Percentiles rank a stretch among this genome's conserved stretches.
phyloP scores from a whole-genome alignment of 1,140 invertebrate species.

The Ectropis grisescens region DNA sequence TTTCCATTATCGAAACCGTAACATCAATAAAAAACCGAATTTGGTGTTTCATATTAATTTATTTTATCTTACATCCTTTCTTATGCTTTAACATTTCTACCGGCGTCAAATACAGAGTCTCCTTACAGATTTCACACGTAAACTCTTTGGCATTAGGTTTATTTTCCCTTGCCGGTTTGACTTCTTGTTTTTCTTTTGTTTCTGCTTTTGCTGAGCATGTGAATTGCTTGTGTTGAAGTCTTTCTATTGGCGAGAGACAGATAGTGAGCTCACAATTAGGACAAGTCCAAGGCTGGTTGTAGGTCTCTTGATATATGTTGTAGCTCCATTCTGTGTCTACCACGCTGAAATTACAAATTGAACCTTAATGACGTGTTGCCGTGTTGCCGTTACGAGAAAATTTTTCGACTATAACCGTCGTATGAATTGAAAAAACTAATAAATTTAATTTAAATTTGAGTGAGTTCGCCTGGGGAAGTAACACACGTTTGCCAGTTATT shows the following conservation, averaged over 20 bases:
- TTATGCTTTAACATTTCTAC: slow-evolving; percentile 84
- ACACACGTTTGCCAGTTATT: too few species aligned
- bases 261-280: slow-evolving; percentile 63
- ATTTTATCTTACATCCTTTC: slow-evolving; percentile 69
- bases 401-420: too few species aligned
- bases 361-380: slow-evolving; percentile 1
- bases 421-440: too few species aligned
- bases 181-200: slow-evolving; percentile 33
- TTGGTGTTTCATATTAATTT: too few species aligned
- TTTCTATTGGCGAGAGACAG: slow-evolving; percentile 71
- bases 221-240: slow-evolving; percentile 67
- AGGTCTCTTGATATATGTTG: slow-evolving; percentile 67
- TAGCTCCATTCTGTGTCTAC: slow-evolving; percentile 74
- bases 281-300: slow-evolving; percentile 71
- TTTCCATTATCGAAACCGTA: too few species aligned
- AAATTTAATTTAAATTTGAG: too few species aligned
- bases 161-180: slow-evolving; percentile 40
- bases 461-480: too few species aligned
- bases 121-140: slow-evolving; percentile 79
- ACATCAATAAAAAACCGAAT: too few species aligned
- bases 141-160: slow-evolving; percentile 79
- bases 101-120: slow-evolving; percentile 79
- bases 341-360: slow-evolving; percentile 55
- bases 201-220: slow-evolving; percentile 41
- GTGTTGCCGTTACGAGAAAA: too few species aligned